phyloP scores from a whole-genome alignment of 2,113 vertebrate species.

The Antechinus flavipes region DNA sequence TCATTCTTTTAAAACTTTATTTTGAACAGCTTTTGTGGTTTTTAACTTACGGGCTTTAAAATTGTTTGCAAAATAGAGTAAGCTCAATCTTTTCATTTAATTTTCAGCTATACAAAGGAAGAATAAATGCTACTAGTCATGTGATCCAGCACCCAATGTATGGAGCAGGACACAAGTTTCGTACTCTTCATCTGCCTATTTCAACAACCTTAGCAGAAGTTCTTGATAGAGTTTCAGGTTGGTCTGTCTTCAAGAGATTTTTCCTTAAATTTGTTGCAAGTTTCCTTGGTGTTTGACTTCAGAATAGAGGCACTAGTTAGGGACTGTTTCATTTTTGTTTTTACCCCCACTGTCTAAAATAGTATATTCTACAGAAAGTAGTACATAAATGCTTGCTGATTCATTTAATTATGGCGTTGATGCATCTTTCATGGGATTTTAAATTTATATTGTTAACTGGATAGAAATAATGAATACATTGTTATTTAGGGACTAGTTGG shows the following conservation, averaged over 20 bases:
- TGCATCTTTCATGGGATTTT: not conserved
- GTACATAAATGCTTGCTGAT: not conserved
- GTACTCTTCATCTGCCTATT: slow-evolving; percentile 97
- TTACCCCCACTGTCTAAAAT: not conserved
- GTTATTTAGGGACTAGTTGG: not conserved
- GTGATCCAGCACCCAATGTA: slow-evolving; percentile 99
- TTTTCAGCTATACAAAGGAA: slow-evolving; percentile 96
- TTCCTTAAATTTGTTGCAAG: slow-evolving; percentile 8
- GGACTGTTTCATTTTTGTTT: not conserved
- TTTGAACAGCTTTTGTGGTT: not conserved
- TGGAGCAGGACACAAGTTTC: slow-evolving; percentile 98
- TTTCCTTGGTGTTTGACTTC: not conserved
- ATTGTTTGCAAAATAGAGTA: not conserved
- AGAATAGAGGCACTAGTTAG: not conserved
- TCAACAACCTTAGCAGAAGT: slow-evolving; percentile 98
- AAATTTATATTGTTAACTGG: not conserved
- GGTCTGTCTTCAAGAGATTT: slow-evolving; percentile 68
- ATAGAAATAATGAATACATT: not conserved
- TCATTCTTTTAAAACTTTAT: not conserved
- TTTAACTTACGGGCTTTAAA: not conserved
- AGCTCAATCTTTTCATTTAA: slow-evolving; percentile 14
- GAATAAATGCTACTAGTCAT: slow-evolving; percentile 99
- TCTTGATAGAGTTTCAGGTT: slow-evolving; percentile 97
- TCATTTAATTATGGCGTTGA: not conserved
- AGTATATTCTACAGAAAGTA: not conserved